phyloP scores from a whole-genome alignment of 2,888 invertebrate genomes.

The Netelia inedita region DNA sequence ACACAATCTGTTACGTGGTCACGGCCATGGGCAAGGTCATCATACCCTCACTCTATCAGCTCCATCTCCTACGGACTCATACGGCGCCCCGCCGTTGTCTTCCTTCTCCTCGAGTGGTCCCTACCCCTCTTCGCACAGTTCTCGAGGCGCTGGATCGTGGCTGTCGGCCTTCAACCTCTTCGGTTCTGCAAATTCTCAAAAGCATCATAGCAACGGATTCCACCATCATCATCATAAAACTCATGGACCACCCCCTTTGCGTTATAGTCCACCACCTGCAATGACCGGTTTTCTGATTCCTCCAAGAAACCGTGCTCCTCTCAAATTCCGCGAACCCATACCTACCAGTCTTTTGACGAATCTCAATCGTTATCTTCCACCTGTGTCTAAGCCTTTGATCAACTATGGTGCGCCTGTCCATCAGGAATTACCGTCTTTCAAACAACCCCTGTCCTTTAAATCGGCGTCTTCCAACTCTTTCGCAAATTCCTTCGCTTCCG shows the following conservation, averaged over 20 bases:
- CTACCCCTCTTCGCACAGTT: slow-evolving; percentile 83
- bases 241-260: slow-evolving; percentile 64
- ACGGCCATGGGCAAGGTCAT: slow-evolving; percentile 30
- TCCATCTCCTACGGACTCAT: slow-evolving; percentile 73
- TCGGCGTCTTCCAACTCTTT: slow-evolving; percentile 64
- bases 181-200: slow-evolving; percentile 57
- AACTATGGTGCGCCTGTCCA: slow-evolving; percentile 77
- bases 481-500: slow-evolving; percentile 64
- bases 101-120: slow-evolving; percentile 82
- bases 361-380: slow-evolving; percentile 86
- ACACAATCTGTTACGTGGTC: slow-evolving; percentile 38
- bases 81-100: slow-evolving; percentile 78
- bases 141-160: slow-evolving; percentile 56
- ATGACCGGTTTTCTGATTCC: slow-evolving; percentile 77
- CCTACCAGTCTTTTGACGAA: slow-evolving; percentile 88
- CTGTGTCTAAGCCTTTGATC: slow-evolving; percentile 75
- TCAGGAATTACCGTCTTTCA: slow-evolving; percentile 77
- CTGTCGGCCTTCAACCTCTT: slow-evolving; percentile 43
- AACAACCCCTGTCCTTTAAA: slow-evolving; percentile 76
- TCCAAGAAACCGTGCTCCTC: slow-evolving; percentile 85
- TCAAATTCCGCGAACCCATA: slow-evolving; percentile 91
- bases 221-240: slow-evolving; percentile 75
- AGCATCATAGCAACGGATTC: slow-evolving; percentile 76
- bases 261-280: slow-evolving; percentile 71
- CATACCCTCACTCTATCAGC: neutral